These are phyloP conservation scores for Lepus americanus DNA, from an alignment of 2,113 vertebrate genomes.

Conservation along the genomic window DNA sequence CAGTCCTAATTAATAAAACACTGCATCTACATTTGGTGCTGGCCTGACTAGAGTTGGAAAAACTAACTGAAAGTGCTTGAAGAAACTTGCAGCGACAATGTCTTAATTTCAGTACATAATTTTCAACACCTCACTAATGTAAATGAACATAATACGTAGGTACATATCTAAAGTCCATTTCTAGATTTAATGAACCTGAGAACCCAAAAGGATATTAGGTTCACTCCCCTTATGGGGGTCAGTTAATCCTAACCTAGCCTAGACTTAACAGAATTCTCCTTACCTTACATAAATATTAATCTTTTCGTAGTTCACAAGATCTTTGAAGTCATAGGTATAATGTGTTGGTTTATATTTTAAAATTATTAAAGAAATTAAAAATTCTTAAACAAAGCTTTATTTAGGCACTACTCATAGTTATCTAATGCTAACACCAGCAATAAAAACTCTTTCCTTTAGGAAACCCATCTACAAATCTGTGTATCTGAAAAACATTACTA, in stretches of 20 bases:
- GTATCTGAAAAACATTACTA: too few relatives aligned
- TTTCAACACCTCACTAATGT: background rate
- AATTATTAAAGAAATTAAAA: too few relatives aligned
- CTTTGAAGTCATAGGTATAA: too few relatives aligned
- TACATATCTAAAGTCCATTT: background rate
- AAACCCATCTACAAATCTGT: background rate
- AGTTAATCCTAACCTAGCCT: background rate
- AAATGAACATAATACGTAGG: background rate
- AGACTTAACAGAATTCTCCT: background rate
- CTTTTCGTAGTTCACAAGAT: too few relatives aligned
- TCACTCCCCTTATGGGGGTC: background rate
- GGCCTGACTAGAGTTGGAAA: background rate
- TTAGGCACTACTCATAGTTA: too few relatives aligned
- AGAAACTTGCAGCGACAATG: rapidly evolving
- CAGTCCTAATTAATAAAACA: background rate
- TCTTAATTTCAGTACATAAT: background rate
- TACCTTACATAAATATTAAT: background rate
- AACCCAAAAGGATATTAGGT: background rate
- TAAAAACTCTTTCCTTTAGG: background rate
- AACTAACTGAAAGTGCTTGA: background rate
- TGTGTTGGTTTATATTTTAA: too few relatives aligned
- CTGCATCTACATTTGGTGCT: background rate
- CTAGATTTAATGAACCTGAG: background rate
- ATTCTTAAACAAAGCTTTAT: too few relatives aligned
- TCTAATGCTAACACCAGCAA: background rate